A percentile compares a stretch with the other conserved stretches of the same genome.
phyloP scores from a whole-genome alignment of 2,888 invertebrate species.

The Chironomus riparius region DNA sequence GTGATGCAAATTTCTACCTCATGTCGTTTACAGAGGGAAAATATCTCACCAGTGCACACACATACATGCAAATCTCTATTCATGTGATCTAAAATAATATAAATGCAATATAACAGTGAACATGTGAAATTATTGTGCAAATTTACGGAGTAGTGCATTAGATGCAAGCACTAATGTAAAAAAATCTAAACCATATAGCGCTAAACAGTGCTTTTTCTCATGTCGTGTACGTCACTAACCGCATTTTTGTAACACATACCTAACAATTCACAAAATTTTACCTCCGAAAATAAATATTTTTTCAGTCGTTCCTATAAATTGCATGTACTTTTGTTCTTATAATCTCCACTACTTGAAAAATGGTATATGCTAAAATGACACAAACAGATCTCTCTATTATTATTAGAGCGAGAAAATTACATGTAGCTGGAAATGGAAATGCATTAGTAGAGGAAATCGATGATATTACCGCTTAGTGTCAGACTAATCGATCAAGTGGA shows the following conservation, averaged over 20 bases:
- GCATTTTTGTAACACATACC: constrained; percentile 17
- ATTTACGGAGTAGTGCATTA: too few relatives aligned
- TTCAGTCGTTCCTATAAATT: not conserved
- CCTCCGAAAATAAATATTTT: not conserved
- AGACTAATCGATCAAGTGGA: constrained; percentile 25
- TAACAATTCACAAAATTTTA: not conserved
- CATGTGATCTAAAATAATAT: too few relatives aligned
- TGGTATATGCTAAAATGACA: not conserved
- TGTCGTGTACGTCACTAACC: constrained; percentile 5
- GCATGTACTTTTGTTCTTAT: not conserved
- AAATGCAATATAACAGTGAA: too few relatives aligned
- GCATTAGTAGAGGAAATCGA: constrained; percentile 1
- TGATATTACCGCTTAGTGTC: constrained; percentile 16
- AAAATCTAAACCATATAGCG: not conserved
- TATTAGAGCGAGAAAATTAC: constrained; percentile 9
- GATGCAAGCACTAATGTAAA: not conserved
- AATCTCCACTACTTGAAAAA: not conserved
- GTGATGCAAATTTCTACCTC: constrained; percentile 7
- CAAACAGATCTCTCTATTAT: not conserved
- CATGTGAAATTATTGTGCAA: not conserved
- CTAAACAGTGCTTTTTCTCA: not conserved
- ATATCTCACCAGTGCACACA: too few relatives aligned
- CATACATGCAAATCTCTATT: too few relatives aligned
- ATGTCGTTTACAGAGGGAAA: not conserved
- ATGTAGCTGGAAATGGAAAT: not conserved